These are phyloP conservation scores for Aplysia californica DNA, from an alignment of 1,140 invertebrate genomes.

Conservation along the genomic window DNA sequence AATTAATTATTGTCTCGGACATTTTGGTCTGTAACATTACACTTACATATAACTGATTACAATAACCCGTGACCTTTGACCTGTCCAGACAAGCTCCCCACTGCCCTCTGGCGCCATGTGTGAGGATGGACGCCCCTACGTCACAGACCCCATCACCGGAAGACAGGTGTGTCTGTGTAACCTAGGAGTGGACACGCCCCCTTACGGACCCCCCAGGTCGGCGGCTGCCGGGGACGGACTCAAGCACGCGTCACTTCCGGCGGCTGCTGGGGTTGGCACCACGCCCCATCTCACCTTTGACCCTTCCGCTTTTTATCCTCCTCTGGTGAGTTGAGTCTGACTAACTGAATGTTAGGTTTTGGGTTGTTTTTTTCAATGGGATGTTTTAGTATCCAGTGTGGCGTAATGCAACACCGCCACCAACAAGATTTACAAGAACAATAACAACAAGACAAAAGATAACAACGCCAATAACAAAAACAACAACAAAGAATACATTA, in stretches of 20 bases:
- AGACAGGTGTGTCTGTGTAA: constrained; percentile 20
- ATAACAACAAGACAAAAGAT: not conserved
- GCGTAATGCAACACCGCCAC: not conserved
- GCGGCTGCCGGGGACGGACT: not conserved
- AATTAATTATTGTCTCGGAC: too few relatives aligned
- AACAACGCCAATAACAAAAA: not conserved
- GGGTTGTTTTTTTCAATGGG: too few relatives aligned
- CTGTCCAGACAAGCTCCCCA: not conserved
- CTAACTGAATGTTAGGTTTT: too few relatives aligned
- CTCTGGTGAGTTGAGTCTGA: constrained; percentile 9
- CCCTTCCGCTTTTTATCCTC: not conserved
- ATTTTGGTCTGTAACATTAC: too few relatives aligned
- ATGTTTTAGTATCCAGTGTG: too few relatives aligned
- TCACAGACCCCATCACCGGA: constrained; percentile 5
- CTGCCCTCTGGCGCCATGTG: not conserved
- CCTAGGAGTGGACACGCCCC: not conserved
- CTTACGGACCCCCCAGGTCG: too few relatives aligned
- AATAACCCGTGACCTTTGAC: too few relatives aligned
- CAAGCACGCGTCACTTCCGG: not conserved
- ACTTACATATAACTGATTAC: too few relatives aligned
- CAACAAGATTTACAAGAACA: too few relatives aligned
- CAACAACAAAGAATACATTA: not conserved
- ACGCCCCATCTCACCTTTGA: not conserved
- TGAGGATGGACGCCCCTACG: constrained; percentile 8
- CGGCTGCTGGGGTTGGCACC: not conserved